Base-by-base conservation (phyloP, 2,113 vertebrate genomes). In the Hucho hucho region DNA sequence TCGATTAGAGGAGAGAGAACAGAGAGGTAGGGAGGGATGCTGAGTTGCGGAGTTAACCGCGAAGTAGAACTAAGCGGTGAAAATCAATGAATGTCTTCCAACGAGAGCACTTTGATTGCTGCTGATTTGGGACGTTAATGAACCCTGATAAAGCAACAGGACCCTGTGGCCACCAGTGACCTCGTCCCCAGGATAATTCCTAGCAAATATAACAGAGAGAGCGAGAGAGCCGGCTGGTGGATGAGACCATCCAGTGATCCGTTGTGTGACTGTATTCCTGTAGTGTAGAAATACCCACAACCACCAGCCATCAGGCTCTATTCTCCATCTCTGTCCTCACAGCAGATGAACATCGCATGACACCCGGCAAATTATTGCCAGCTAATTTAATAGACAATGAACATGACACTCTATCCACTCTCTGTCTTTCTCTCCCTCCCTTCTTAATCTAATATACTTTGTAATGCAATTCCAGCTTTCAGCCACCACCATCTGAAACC, bases 11-110 rank as follows among this genome's bases (percentile, higher is more conserved):
- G 37, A 64, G 63, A 72, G 32, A n/a, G 56, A 25, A 2, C 65
- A 69, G 49, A 49, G 37, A 4, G 46, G 14, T 37, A 28, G 56
- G 74, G 72, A 73, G 9, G 59, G 37, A 43, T 13, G 64, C 53
- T 0, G 12, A 61, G 73, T 63, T 74, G 61, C 70, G 56, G 12
- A 25, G 11, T 86, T 82, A 63, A 3, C 72, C 5, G 56, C 83
- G 81, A 81, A 88, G 75, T 90, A 81, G 73, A 85, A 84, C 81
- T 81, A 29, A 56, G 72, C 25, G 47, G 63, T 81, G 76, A 79
- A 88, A 76, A 24, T 83, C 74, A 72, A 75, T 86, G 81, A 63
- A 3, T 49, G 25, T 26, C 3, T 59, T 7, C 37, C 61, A 69
- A 3, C 61, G 4, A 49, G 22, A 61, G 75, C 16, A 63, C 71